phyloP scores from a whole-genome alignment of 1,140 invertebrate species.

The Orchestia grillus region DNA sequence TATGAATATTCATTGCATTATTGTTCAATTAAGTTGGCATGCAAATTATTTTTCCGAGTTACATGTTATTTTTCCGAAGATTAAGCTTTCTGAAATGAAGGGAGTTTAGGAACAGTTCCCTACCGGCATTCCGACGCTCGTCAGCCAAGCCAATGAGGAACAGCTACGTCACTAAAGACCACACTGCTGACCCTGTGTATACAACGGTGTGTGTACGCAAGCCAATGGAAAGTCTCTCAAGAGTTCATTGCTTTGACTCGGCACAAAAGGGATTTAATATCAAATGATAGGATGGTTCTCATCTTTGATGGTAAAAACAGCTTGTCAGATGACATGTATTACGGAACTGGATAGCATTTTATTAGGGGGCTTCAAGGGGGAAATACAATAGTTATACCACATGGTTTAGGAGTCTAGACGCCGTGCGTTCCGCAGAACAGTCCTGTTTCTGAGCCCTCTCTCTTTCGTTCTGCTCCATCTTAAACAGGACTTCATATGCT shows the following conservation, averaged over 20 bases:
- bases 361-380: too few relatives aligned
- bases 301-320: neutral
- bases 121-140: neutral
- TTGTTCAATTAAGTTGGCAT: too few relatives aligned
- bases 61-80: too few relatives aligned
- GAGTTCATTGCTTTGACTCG: neutral
- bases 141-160: neutral
- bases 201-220: neutral
- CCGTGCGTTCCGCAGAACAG: too few relatives aligned
- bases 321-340: neutral
- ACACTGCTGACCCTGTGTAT: neutral
- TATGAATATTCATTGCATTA: too few relatives aligned
- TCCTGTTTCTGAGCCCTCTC: too few relatives aligned
- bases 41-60: too few relatives aligned
- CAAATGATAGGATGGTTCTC: neutral
- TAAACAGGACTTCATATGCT: too few relatives aligned
- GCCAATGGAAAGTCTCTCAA: neutral
- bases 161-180: neutral
- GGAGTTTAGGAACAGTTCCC: neutral
- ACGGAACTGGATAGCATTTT: neutral
- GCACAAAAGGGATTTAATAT: neutral
- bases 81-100: neutral
- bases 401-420: too few relatives aligned
- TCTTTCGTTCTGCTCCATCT: too few relatives aligned
- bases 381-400: too few relatives aligned